Percentiles rank a stretch among this genome's conserved stretches.
These are phyloP conservation scores for Conomelus anceps DNA, from an alignment of 2,888 invertebrate genomes.

Conservation along the genomic window DNA sequence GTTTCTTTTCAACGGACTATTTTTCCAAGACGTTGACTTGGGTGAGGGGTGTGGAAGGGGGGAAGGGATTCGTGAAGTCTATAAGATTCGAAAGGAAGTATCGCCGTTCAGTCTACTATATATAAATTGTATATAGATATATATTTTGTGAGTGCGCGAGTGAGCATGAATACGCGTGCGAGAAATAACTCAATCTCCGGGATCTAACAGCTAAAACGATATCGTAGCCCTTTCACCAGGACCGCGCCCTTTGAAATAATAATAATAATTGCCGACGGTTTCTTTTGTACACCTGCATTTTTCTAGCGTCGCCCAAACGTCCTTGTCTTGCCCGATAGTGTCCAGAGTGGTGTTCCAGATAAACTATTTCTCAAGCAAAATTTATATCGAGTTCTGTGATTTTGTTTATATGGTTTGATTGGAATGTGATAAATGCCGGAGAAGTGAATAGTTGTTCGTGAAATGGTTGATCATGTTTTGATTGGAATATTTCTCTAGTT, in stretches of 20 bases:
- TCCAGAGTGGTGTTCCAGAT: background rate
- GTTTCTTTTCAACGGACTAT: background rate
- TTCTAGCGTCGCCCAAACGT: background rate
- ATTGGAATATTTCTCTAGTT: background rate
- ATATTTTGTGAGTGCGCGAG: background rate
- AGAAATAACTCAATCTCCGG: background rate
- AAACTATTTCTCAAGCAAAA: background rate
- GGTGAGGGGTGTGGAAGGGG: background rate
- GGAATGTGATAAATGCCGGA: no score
- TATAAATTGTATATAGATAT: background rate
- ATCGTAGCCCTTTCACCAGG: background rate
- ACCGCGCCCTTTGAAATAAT: background rate
- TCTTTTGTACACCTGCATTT: background rate
- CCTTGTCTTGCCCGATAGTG: background rate
- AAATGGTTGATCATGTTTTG: no score
- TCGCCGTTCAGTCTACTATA: background rate
- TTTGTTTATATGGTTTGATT: background rate
- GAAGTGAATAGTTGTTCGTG: no score
- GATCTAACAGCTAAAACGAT: background rate
- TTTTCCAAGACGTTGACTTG: background rate
- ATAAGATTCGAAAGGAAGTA: background rate
- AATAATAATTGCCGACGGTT: background rate
- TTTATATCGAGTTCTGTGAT: background rate
- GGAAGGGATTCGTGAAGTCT: background rate
- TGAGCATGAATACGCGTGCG: background rate